Conservation (phyloP, 2,888 invertebrate species). For the Amiota minor region DNA sequence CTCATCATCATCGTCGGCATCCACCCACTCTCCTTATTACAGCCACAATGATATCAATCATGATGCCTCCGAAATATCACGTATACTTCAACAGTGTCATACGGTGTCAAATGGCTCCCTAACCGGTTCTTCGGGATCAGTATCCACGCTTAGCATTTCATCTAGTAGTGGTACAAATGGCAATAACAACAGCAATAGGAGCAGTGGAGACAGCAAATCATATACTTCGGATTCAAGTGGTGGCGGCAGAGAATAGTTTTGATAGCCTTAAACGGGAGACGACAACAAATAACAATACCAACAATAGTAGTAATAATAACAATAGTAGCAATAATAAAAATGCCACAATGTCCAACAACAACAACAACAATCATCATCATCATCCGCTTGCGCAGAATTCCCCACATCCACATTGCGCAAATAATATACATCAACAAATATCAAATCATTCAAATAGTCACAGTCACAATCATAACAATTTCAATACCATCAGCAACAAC, state of each 20-base stretch:
- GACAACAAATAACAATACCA: slow-evolving; percentile 29
- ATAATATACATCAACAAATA: slow-evolving; percentile 18
- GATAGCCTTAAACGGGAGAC: slow-evolving; percentile 60
- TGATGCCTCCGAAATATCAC: slow-evolving; percentile 73
- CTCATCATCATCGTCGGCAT: slow-evolving; percentile 33
- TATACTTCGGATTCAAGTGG: slow-evolving; percentile 44
- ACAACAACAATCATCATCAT: slow-evolving; percentile 11
- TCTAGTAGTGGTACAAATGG: slow-evolving; percentile 40
- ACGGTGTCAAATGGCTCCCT: slow-evolving; percentile 67
- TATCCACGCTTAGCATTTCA: slow-evolving; percentile 26
- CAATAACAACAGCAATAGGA: slow-evolving; percentile 37
- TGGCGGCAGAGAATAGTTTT: slow-evolving; percentile 52
- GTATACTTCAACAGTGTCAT: slow-evolving; percentile 73
- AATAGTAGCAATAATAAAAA: slow-evolving; percentile 13
- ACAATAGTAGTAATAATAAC: not conserved
- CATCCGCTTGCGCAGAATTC: not conserved
- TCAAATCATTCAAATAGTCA: slow-evolving; percentile 37
- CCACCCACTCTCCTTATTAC: slow-evolving; percentile 44
- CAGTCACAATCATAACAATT: slow-evolving; percentile 44
- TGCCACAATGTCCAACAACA: not conserved
- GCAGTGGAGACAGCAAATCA: slow-evolving; percentile 37
- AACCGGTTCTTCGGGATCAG: slow-evolving; percentile 29
- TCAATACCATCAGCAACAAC: slow-evolving; percentile 44
- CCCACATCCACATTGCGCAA: slow-evolving; percentile 22
- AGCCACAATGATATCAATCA: slow-evolving; percentile 71